Base-by-base conservation (phyloP, 1,140 invertebrate genomes). In the Halictus rubicundus region DNA sequence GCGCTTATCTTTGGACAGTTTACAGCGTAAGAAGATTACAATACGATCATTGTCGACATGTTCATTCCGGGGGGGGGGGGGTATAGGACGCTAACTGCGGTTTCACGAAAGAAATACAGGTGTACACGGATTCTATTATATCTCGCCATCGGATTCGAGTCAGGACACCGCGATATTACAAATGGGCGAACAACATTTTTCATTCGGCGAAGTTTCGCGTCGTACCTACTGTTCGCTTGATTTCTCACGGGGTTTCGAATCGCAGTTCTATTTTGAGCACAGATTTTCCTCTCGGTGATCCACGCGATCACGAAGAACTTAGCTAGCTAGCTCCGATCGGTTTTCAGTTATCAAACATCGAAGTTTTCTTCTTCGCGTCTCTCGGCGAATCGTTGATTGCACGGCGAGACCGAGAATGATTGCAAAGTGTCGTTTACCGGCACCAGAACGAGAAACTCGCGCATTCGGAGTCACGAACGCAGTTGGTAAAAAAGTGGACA, bases 1-100 rank as follows among this genome's bases (percentile, higher is more conserved):
- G 42, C n/a, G 27, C 60, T 69, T 32, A 78, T 63, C 46, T 52
- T 66, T 73, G 49, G 37, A 79, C 59, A 70, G 49, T 42, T 46
- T 12, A 46, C 42, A 64, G 57, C n/a, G 49, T 25, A 46, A 79
- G 63, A 25, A 49, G n/a, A 54, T 64, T 64, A 68, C 32, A 71
- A 52, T 39, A 32, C 37, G 39, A 69, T 46, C 27, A 39, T 57
- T 61, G 32, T 32, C 32, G 32, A 32, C 3, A 32, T 4, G 32
- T 4, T 32, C 32, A 32, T 32, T 32, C 32, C 32, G 32, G 32
- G 2, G 27, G 9, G 42, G 2, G 42, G 42, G 8, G 42, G 19
- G 49, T 21, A 27, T n/a, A 54, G 25, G 39, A 42, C 39, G 25
- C 14, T 61, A 61, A 77, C 16, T 23, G 21, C 32, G 21, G 32